Base-by-base conservation (phyloP, 2,888 invertebrate genomes). In the Cristatella mucedo region DNA sequence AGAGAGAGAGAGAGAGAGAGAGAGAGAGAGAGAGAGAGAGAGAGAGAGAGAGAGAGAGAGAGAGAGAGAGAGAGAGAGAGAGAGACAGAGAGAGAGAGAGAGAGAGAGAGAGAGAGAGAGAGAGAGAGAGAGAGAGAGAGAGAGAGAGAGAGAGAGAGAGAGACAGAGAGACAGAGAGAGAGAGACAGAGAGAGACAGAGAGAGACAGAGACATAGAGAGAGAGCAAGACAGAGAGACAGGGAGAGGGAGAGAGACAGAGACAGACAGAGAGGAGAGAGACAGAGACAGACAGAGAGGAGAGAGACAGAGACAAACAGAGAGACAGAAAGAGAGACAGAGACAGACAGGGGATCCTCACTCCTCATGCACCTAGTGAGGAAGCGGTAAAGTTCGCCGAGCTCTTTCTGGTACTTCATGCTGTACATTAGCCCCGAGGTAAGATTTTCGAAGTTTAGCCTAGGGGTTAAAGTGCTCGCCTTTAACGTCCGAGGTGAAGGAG, bases 81-180 rank as follows among this genome's bases (percentile, higher is more conserved):
- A 24, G 41, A 34, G 29, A 38, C 22, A 41, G 29, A 41, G 30
- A 38, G 21, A 41, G 30, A 41, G 20, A 41, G 30, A 41, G 36
- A 41, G 21, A 41, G 36, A 36, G 22, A 34, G 33, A 40, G 22
- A 34, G 9, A 40, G 33, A 40, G 21, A 36, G 33, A 40, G 33
- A 40, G 24, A 40, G 33, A 34, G 22, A 40, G 33, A n/a, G n/a
- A n/a, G n/a, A n/a, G n/a, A n/a, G n/a, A n/a, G 26, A 22, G 34
- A 33, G 39, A 31, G 18, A 31, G 31, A 33, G 18, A 31, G 39
- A 31, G 11, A 31, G 30, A 31, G 15, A 32, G 2, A 32, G 3
- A 2, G 18, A 32, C 18, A 39, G 39, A 31, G 19, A 39, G 31
- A 31, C 15, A 31, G 31, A 31, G 13, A 31, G 31, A 31, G 13